A percentile compares a stretch with the other conserved stretches of the same genome.
These are phyloP conservation scores for Sinosuthora webbiana DNA, from an alignment of 2,113 vertebrate genomes.

Conservation along the genomic window DNA sequence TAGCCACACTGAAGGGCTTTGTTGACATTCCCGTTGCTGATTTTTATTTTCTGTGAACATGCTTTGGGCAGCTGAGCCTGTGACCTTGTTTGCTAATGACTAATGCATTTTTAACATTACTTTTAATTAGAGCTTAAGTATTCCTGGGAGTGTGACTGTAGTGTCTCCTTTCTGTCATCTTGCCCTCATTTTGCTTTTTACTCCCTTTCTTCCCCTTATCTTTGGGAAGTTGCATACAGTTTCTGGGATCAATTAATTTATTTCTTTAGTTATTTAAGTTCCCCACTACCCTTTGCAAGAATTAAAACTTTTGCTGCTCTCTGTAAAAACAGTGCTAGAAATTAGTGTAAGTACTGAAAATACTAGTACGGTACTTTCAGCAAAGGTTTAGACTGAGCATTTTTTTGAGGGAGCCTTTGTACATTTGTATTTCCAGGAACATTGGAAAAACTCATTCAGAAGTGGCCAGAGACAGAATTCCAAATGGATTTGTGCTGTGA, in stretches of 20 bases:
- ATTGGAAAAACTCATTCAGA: not conserved
- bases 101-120: slow-evolving; percentile 36
- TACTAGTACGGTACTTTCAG: not conserved
- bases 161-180: slow-evolving; percentile 43
- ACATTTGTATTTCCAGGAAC: not conserved
- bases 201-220: not conserved
- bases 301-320: not conserved
- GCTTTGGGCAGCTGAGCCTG: not conserved
- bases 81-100: slow-evolving; percentile 26
- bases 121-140: slow-evolving; percentile 44
- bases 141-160: not conserved
- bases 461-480: not conserved
- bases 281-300: not conserved
- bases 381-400: not conserved
- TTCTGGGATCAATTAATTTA: not conserved
- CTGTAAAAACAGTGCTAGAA: not conserved
- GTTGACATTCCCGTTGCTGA: not conserved
- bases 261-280: not conserved
- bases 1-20: not conserved
- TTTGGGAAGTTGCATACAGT: not conserved
- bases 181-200: not conserved
- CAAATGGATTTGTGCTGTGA: not conserved
- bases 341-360: too few relatives aligned
- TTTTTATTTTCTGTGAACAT: not conserved
- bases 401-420: not conserved